Base-by-base conservation (phyloP, 2,888 invertebrate genomes). In the Eupithecia insigniata region DNA sequence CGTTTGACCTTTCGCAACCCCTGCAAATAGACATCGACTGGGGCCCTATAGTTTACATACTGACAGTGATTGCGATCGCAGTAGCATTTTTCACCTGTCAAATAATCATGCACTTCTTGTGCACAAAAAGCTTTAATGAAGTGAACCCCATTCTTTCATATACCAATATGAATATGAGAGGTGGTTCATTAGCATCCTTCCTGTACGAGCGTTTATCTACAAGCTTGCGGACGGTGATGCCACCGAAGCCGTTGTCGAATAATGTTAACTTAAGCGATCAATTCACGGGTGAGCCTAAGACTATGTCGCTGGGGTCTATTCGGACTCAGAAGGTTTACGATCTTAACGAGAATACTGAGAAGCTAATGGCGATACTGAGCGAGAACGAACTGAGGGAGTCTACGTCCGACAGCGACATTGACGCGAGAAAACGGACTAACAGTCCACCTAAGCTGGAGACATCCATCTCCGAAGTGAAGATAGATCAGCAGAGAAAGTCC, bases 401-500 rank as follows among this genome's bases (percentile, higher is more conserved):
- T 62, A 39, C 43, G 3, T 62, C 69, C 4, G 66, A 68, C 16
- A 72, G 73, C 12, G 66, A 71, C 16, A 74, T 55, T 10, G 80
- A 80, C 12, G 72, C 77, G 26, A 71, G 70, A 14, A 64, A 69
- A 28, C 83, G 83, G 36, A 73, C 84, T 0, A 77, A 75, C 18
- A 92, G 90, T 78, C 92, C 91, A 2, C 93, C 93, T 4, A 85
- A 87, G 81, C 83, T 93, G 75, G 89, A 91, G 60, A 87, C 92
- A 2, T 83, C 89, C 0, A 85, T 93, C 2, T 87, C 90, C 16
- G 89, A 94, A 77, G 77, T 92, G 69, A 89, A 84, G 66, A 79
- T 90, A 34, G 83, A 84, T 2, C 87, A 81, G 69, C 73, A 77
- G 36, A 34, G 34, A 64, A 64, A 22, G 64, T 64, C 26, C 22